phyloP scores from a whole-genome alignment of 2,888 invertebrate genomes.

The Liposcelis brunnea region DNA sequence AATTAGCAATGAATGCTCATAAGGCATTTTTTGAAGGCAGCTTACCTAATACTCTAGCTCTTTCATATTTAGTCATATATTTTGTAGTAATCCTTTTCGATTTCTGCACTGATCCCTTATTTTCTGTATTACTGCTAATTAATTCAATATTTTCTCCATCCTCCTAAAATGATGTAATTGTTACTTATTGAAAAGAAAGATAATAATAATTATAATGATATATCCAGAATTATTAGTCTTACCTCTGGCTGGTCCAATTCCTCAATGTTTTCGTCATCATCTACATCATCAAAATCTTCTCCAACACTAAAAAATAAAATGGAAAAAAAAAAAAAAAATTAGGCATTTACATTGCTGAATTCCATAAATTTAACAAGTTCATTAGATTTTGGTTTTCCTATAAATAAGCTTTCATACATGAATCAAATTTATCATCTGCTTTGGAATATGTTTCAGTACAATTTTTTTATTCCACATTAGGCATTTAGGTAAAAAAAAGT shows the following conservation, averaged over 20 bases:
- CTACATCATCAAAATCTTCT: slow-evolving; percentile 79
- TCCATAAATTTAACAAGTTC: slow-evolving; percentile 4
- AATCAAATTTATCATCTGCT: too few relatives aligned
- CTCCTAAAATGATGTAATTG: slow-evolving; percentile 29
- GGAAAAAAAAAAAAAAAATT: slow-evolving; percentile 4
- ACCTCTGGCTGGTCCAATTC: slow-evolving; percentile 68
- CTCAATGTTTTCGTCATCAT: slow-evolving; percentile 76
- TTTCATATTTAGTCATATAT: slow-evolving; percentile 76
- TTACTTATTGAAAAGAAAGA: too few relatives aligned
- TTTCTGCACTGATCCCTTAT: slow-evolving; percentile 65
- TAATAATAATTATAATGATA: too few relatives aligned
- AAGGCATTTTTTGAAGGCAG: slow-evolving; percentile 24
- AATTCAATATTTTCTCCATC: slow-evolving; percentile 76
- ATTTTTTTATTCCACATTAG: too few relatives aligned
- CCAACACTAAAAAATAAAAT: slow-evolving; percentile 31
- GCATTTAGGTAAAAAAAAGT: too few relatives aligned
- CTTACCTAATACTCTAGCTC: slow-evolving; percentile 25
- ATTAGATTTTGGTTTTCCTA: too few relatives aligned
- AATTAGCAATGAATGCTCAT: not conserved
- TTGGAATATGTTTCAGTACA: too few relatives aligned
- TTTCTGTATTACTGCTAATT: slow-evolving; percentile 58
- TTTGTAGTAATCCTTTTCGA: slow-evolving; percentile 88
- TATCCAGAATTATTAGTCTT: slow-evolving; percentile 12
- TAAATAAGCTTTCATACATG: not conserved
- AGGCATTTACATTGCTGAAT: not conserved